phyloP scores from a whole-genome alignment of 2,797 vertebrate species.

The Clarias platycephalus region DNA sequence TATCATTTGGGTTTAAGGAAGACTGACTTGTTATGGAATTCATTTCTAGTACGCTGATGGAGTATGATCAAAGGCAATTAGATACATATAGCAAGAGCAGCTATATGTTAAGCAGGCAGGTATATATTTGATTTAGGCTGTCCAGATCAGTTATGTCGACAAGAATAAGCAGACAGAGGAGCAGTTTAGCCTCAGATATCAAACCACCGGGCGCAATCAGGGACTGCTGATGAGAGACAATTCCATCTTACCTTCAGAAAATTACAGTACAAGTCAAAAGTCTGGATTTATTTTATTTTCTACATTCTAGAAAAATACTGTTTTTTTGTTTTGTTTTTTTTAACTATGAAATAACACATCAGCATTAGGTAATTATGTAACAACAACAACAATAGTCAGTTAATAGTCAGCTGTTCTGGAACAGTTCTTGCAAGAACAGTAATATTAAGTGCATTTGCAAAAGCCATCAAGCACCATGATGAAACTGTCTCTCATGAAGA shows the following conservation, averaged over 20 bases:
- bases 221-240: constrained; percentile 74
- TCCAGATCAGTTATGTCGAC: constrained; percentile 73
- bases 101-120: constrained; percentile 71
- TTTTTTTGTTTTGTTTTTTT: too few species aligned
- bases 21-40: constrained; percentile 72
- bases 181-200: constrained; percentile 65
- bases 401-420: too few species aligned
- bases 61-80: constrained; percentile 74
- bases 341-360: too few species aligned
- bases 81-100: constrained; percentile 63
- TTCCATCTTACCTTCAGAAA: constrained; percentile 66
- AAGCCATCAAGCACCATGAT: too few species aligned
- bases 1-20: constrained; percentile 64
- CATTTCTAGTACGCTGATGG: constrained; percentile 69
- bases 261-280: not conserved
- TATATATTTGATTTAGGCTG: constrained; percentile 74
- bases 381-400: too few species aligned
- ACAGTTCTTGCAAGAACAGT: too few species aligned
- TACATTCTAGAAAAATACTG: too few species aligned
- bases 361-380: too few species aligned
- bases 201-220: constrained; percentile 63
- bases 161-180: constrained; percentile 67
- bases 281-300: too few species aligned
- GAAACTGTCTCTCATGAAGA: too few species aligned
- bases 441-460: too few species aligned